Evolutionary conservation across 2,797 vertebrate species (phyloP), one percentile per base, ranked within the genome.

Genomic region (Platyrinchus mystaceus): DNA sequence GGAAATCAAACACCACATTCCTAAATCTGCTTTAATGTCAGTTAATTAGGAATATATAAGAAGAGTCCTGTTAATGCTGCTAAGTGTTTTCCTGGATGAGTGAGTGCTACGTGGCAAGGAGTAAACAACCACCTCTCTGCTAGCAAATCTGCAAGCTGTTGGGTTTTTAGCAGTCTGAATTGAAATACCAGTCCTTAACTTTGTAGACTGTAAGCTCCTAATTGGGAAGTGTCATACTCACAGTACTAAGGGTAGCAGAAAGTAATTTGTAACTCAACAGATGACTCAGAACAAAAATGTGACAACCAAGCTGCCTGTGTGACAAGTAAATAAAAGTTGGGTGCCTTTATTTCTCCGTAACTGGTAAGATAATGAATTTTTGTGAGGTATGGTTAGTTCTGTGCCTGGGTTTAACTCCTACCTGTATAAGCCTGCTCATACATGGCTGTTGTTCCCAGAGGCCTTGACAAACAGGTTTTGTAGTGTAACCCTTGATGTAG

Each of bases 361-460:
- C 24, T 43, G 37, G 6, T 34, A 56, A 89, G 87, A 50, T 23
- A 55, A 41, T 50, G 46, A 6, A 1, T 81, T 64, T 66, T 71
- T n/a, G 60, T 59, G 64, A 59, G 6, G 7, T 32, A 2, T 14
- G 21, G 36, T 30, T 63, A 53, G 37, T 50, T 90, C 63, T 12
- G 18, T 63, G 64, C 23, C 12, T 34, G 4, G 47, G 43, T 78
- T 70, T 67, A 34, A 30, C 47, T 63, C 39, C 37, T 50, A 4
- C 23, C 27, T 43, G 0, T 6, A 0, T 5, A 12, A 41, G 13
- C 41, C 17, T 71, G 24, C 21, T 87, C 1, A 1, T 36, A 26
- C 0, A 0, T 11, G 23, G 36, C 74, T 0, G 0, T 17, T 63
- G 10, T n/a, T 86, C 18, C 21, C 36, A 32, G 1, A 4, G 39